Conservation (phyloP, 2,797 vertebrate species). For the Sebastes kiyomatsui region DNA sequence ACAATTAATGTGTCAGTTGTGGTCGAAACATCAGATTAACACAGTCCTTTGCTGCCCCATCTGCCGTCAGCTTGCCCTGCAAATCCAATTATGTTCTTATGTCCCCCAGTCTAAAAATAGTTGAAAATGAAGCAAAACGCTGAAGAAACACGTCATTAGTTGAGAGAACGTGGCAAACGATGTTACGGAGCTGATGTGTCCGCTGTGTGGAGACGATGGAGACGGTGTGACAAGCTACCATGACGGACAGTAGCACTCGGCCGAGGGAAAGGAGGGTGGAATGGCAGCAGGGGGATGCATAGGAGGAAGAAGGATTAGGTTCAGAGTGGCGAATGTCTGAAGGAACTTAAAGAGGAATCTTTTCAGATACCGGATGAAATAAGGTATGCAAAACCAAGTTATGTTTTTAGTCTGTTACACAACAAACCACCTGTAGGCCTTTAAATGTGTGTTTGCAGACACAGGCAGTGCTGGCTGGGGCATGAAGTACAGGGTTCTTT, state of each 20-base stretch:
- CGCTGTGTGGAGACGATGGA: slow-evolving; percentile 17
- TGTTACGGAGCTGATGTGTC: slow-evolving; percentile 63
- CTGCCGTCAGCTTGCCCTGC: slow-evolving; percentile 68
- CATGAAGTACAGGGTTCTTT: background rate
- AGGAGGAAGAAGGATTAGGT: slow-evolving; percentile 72
- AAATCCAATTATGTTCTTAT: slow-evolving; percentile 87
- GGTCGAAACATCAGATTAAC: slow-evolving; percentile 74
- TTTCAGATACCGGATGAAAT: slow-evolving; percentile 65
- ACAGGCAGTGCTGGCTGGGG: background rate
- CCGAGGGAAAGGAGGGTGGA: slow-evolving; percentile 37
- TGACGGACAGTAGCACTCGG: slow-evolving; percentile 23
- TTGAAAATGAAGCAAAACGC: slow-evolving; percentile 70
- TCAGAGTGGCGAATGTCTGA: slow-evolving; percentile 57
- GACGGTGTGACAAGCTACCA: slow-evolving; percentile 27
- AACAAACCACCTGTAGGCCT: background rate
- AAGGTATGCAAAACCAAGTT: slow-evolving; percentile 68
- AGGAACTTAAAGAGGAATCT: slow-evolving; percentile 59
- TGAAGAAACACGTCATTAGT: slow-evolving; percentile 50
- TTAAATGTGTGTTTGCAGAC: background rate
- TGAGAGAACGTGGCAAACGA: slow-evolving; percentile 39
- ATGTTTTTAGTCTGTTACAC: background rate
- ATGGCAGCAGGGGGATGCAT: slow-evolving; percentile 46
- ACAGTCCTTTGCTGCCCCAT: slow-evolving; percentile 68
- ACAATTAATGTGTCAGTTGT: slow-evolving; percentile 56
- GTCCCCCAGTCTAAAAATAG: slow-evolving; percentile 80